These are phyloP conservation scores for Thunnus thynnus DNA, from an alignment of 2,113 vertebrate species.

Conservation along the genomic window DNA sequence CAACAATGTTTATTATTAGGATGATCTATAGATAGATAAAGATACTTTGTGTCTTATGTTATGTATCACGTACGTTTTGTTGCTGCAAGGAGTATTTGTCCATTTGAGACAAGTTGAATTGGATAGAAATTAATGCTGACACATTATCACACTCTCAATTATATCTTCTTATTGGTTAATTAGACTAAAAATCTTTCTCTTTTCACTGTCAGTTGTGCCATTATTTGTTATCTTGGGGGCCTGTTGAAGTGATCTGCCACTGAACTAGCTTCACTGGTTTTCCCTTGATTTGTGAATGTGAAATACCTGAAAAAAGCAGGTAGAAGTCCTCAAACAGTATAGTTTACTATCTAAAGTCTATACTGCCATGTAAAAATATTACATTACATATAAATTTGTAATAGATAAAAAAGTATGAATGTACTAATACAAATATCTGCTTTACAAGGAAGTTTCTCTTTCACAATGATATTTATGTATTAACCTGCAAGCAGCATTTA, in stretches of 20 bases:
- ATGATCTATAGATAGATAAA: neutral
- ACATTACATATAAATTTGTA: too few species aligned
- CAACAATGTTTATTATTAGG: neutral
- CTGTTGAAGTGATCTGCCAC: too few species aligned
- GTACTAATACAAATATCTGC: too few species aligned
- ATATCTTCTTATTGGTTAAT: neutral
- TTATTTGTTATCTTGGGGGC: too few species aligned
- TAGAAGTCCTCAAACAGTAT: too few species aligned
- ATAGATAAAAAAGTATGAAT: too few species aligned
- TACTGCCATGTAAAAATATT: too few species aligned
- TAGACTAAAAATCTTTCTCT: neutral
- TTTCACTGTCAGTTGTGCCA: too few species aligned
- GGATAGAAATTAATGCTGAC: neutral
- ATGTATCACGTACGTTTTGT: neutral
- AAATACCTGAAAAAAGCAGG: neutral
- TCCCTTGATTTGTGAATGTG: neutral
- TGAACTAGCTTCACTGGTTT: neutral
- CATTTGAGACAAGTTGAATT: neutral
- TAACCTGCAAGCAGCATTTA: too few species aligned
- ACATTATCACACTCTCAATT: neutral
- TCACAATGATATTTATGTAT: too few species aligned
- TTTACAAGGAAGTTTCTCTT: too few species aligned
- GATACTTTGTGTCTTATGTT: neutral
- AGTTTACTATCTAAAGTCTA: too few species aligned
- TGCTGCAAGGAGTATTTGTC: neutral